phyloP scores from a whole-genome alignment of 2,888 invertebrate species.

The Melolontha melolontha region DNA sequence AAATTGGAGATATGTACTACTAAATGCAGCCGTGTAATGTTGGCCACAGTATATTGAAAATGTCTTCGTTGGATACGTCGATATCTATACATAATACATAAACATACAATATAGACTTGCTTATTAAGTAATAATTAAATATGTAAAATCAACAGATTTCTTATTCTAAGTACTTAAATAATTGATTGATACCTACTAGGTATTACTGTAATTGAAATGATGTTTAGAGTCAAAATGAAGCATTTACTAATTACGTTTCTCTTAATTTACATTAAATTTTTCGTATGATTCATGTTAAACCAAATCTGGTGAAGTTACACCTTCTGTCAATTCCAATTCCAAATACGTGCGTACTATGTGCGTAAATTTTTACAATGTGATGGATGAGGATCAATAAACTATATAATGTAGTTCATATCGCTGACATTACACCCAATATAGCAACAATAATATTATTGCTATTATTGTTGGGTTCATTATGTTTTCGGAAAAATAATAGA shows the following conservation, averaged over 20 bases:
- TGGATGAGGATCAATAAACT: slow-evolving; percentile 13
- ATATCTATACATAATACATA: no score
- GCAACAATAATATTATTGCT: slow-evolving; percentile 7
- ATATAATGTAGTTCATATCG: not conserved
- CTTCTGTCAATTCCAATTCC: no score
- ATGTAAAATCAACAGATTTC: not conserved
- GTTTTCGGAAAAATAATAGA: slow-evolving; percentile 4
- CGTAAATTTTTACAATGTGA: not conserved
- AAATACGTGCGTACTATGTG: not conserved
- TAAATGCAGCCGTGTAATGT: no score
- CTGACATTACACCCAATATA: not conserved
- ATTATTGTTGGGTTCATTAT: not conserved
- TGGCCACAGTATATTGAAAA: no score
- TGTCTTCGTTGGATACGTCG: no score
- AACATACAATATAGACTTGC: no score
- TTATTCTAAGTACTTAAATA: not conserved
- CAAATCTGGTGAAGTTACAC: not conserved
- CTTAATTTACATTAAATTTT: slow-evolving; percentile 6
- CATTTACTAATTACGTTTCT: slow-evolving; percentile 5
- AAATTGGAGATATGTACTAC: no score
- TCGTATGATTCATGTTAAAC: not conserved
- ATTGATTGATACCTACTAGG: not conserved
- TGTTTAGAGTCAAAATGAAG: not conserved
- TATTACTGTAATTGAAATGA: no score
- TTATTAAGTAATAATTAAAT: no score